These are phyloP conservation scores for Percopsis omiscomaycus DNA, from an alignment of 2,797 vertebrate species.

Conservation along the genomic window DNA sequence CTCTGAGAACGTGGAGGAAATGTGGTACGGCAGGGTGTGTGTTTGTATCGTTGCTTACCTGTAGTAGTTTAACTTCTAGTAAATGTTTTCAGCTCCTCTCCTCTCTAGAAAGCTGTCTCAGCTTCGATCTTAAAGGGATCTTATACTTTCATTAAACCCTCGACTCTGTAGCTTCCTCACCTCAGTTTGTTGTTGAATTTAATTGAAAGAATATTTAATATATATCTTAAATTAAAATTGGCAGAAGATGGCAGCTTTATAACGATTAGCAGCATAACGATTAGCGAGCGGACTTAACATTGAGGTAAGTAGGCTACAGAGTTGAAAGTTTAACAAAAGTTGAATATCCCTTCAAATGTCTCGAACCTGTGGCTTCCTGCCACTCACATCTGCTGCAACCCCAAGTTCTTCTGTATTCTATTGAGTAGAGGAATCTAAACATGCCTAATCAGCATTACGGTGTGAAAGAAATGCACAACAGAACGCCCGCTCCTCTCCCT, in stretches of 20 bases:
- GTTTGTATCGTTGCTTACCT: not conserved
- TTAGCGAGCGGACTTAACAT: no score
- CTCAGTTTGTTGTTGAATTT: no score
- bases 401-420: constrained; percentile 11
- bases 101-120: not conserved
- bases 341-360: no score
- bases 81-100: not conserved
- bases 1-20: not conserved
- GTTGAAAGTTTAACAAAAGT: not conserved
- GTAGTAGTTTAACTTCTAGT: no score
- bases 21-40: not conserved
- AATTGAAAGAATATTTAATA: no score
- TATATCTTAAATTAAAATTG: no score
- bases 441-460: constrained; percentile 6
- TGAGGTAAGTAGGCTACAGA: no score
- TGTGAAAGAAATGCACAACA: constrained; percentile 19
- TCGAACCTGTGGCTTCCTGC: not conserved
- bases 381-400: not conserved
- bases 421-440: constrained; percentile 23
- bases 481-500: constrained; percentile 32
- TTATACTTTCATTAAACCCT: no score
- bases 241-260: no score
- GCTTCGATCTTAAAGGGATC: not conserved
- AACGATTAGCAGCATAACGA: no score
- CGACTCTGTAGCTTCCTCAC: no score